Evolutionary conservation across 2,888 invertebrate species (phyloP), one percentile per base, ranked within the genome.

Genomic region (Ormyrus pomaceus): DNA sequence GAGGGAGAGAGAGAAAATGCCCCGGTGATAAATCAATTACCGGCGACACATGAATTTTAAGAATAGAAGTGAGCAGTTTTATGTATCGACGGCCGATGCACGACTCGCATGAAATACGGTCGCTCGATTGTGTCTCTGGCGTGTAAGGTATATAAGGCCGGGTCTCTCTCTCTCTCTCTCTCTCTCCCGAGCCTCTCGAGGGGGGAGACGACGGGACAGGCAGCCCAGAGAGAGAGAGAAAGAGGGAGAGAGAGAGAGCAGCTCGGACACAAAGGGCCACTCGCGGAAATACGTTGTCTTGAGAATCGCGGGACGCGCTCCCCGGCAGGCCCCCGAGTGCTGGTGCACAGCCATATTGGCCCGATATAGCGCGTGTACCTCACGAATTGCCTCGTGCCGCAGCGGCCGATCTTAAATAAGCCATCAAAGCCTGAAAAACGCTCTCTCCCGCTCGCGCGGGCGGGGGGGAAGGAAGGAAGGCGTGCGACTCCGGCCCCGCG

Each of bases 11-110:
- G 53, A 45, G 66, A 59, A 19, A 65, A 65, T 64, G 56, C 10
- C 59, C n/a, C 45, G 78, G 77, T 81, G 81, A 81, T 81, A 81
- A 81, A 81, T 81, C 81, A 81, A 81, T 81, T 81, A 81, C 71
- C 77, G 75, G 71, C 68, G 77, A 77, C 70, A 70, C 77, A 76
- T 76, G 81, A 74, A 77, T 81, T 80, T 81, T 73, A 74, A 75
- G 79, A 79, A 79, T 78, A 78, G 75, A 81, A 79, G 81, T 68
- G 81, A 79, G 79, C 75, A 76, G 56, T 81, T 79, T 79, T 81
- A 62, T 79, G 75, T 75, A 78, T 75, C 75, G 75, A 69, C 74
- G 55, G 62, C 34, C 66, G 75, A 74, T 69, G 81, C 81, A 81
- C 81, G 79, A 81, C 79, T 81, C 68, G 81, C 71, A 81, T 81